A percentile compares a stretch with the other conserved stretches of the same genome.
Evolutionary conservation across 2,113 vertebrate species (phyloP).

Genomic region (Todiramphus saurophagus): DNA sequence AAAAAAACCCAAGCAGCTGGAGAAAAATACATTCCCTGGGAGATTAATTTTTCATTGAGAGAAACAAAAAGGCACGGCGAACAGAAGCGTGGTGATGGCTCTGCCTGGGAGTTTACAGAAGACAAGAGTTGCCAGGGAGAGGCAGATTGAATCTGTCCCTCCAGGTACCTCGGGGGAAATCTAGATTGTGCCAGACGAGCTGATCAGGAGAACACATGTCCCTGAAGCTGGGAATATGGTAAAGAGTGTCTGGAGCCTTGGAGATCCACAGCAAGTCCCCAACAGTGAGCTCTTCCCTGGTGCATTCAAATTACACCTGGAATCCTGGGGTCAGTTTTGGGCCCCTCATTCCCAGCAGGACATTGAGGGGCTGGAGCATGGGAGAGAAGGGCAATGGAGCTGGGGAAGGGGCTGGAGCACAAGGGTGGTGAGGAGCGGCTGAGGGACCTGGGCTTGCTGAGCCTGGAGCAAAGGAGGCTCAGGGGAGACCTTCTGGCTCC

Average conservation of each 20-base stretch:
- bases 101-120: neutral
- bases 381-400: too few relatives aligned
- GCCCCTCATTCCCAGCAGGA: too few relatives aligned
- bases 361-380: too few relatives aligned
- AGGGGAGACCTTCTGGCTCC: too few relatives aligned
- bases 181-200: neutral
- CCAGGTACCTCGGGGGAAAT: neutral
- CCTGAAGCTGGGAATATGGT: neutral
- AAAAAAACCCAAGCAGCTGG: neutral
- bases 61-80: neutral
- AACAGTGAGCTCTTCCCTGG: neutral
- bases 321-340: too few relatives aligned
- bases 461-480: too few relatives aligned
- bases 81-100: neutral
- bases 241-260: neutral
- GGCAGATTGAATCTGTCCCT: neutral
- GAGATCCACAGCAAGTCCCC: rapidly evolving
- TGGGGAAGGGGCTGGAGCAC: too few relatives aligned
- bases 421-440: too few relatives aligned
- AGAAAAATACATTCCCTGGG: neutral
- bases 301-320: too few relatives aligned
- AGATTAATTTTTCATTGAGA: neutral
- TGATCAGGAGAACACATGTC: neutral
- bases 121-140: neutral
- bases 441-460: too few relatives aligned